Conservation (phyloP, 2,797 vertebrate genomes). For the Lates japonicus region DNA sequence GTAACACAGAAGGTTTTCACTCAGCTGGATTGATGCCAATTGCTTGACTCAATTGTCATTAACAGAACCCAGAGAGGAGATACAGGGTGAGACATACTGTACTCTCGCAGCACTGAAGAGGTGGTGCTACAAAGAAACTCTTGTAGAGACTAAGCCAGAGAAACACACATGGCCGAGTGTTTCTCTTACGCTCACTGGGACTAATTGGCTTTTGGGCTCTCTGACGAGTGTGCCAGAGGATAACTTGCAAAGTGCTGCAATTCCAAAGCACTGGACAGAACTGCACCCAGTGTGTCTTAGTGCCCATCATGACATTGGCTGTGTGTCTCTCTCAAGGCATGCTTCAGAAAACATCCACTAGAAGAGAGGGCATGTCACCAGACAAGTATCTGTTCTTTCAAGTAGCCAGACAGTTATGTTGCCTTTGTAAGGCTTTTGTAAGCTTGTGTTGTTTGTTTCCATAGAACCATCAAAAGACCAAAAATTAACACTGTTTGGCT, state of each 20-base stretch:
- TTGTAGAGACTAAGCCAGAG: background rate
- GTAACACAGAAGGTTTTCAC: conserved; percentile 5
- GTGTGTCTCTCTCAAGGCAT: no score
- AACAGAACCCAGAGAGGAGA: conserved; percentile 22
- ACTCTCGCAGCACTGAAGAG: background rate
- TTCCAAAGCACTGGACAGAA: background rate
- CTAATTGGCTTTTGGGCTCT: background rate
- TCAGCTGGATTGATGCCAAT: conserved; percentile 29
- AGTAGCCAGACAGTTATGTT: no score
- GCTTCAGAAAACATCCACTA: no score
- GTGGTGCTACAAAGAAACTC: conserved; percentile 21
- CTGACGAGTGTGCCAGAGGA: no score
- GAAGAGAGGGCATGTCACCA: no score
- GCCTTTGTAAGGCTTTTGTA: no score
- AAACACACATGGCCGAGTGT: conserved; percentile 1
- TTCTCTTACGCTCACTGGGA: background rate
- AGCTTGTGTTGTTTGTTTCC: no score
- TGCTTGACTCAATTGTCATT: conserved; percentile 32
- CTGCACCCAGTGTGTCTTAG: no score
- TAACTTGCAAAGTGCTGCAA: background rate
- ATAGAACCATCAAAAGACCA: no score
- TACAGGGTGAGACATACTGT: background rate
- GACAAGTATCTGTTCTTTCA: no score
- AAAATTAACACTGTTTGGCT: no score
- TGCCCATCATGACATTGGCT: no score